These are phyloP conservation scores for Pyxicephalus adspersus DNA, from an alignment of 2,113 vertebrate species.

Conservation along the genomic window DNA sequence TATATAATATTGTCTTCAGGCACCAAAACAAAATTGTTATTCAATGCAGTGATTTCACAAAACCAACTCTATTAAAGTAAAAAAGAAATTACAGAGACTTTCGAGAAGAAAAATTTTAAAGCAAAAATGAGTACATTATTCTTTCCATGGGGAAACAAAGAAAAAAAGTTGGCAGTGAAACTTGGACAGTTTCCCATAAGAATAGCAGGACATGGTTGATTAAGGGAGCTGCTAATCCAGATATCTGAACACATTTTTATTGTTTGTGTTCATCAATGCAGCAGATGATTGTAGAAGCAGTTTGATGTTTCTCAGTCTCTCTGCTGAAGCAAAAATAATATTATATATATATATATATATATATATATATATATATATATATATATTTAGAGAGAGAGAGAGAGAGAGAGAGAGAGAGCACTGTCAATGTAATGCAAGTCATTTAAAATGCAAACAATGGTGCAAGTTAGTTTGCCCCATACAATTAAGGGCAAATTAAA, in stretches of 20 bases:
- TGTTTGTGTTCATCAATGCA: slow-evolving; percentile 13
- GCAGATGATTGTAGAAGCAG: slow-evolving; percentile 23
- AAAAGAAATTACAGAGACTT: slow-evolving; percentile 28
- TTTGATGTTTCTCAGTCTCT: slow-evolving; percentile 16
- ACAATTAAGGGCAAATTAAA: no score
- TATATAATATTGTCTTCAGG: slow-evolving; percentile 37
- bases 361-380: no score
- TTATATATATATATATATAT: no score
- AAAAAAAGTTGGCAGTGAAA: slow-evolving; percentile 13
- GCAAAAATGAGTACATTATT: slow-evolving; percentile 36
- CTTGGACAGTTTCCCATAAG: background rate
- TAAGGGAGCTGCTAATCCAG: slow-evolving; percentile 12
- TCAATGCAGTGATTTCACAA: slow-evolving; percentile 35
- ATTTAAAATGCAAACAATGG: no score
- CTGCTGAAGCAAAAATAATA: no score
- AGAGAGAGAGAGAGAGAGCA: no score
- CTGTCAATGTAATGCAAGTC: no score
- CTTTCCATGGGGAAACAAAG: slow-evolving; percentile 5
- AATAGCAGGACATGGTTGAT: slow-evolving; percentile 6
- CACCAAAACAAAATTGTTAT: slow-evolving; percentile 28
- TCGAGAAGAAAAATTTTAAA: slow-evolving; percentile 30
- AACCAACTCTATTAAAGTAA: slow-evolving; percentile 39
- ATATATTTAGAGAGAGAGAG: no score
- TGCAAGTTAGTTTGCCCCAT: no score
- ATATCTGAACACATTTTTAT: slow-evolving; percentile 21